phyloP scores from a whole-genome alignment of 2,797 vertebrate species.

The Pteronotus mesoamericanus region DNA sequence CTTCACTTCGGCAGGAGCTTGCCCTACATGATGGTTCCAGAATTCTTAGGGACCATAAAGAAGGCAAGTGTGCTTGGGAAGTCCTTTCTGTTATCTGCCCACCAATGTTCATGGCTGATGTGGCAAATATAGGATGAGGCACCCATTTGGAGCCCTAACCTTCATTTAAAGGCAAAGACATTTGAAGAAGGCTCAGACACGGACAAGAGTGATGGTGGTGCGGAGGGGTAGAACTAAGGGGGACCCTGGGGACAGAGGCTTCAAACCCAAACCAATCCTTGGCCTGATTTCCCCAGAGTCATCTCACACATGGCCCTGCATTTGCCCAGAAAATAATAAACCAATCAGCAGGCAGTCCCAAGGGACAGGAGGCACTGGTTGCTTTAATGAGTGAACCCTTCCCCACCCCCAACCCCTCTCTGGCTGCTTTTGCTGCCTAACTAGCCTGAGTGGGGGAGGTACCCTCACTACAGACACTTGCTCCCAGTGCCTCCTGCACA shows the following conservation, averaged over 20 bases:
- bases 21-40: not conserved
- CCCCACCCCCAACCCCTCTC: not conserved
- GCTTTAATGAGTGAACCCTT: constrained; percentile 59
- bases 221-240: not conserved
- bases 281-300: constrained; percentile 72
- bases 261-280: constrained; percentile 65
- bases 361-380: not conserved
- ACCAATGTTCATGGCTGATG: not conserved
- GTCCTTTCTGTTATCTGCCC: not conserved
- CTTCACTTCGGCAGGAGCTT: not conserved
- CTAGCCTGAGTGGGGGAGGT: not conserved
- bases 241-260: constrained; percentile 34
- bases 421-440: constrained; percentile 16
- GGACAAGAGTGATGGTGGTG: not conserved
- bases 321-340: constrained; percentile 77
- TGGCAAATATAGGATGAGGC: not conserved
- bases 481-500: not conserved
- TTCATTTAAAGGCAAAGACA: constrained; percentile 46
- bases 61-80: not conserved
- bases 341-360: constrained; percentile 59
- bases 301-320: constrained; percentile 62
- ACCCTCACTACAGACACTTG: not conserved
- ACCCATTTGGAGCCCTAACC: not conserved
- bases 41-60: not conserved
- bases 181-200: constrained; percentile 40